A percentile compares a stretch with the other conserved stretches of the same genome.
Evolutionary conservation across 2,797 vertebrate species (phyloP).

Genomic region (Siniperca undulata): DNA sequence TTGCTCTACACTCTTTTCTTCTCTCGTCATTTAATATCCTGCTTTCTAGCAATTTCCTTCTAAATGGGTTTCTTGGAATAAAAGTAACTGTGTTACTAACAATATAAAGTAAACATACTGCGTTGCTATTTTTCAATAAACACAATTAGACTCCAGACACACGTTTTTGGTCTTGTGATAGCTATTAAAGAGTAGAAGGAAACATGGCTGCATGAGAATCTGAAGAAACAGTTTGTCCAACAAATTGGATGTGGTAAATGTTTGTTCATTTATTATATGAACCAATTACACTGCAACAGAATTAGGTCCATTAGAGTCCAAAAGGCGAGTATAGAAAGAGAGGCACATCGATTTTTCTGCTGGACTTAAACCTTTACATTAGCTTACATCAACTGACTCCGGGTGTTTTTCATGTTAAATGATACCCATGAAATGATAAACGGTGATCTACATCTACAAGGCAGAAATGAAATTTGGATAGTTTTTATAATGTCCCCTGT

Average conservation of each 20-base stretch:
- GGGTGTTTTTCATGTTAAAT: constrained; percentile 67
- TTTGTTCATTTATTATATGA: constrained; percentile 78
- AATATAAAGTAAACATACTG: constrained; percentile 26
- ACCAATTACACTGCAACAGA: constrained; percentile 78
- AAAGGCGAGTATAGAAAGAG: constrained; percentile 61
- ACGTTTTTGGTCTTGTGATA: constrained; percentile 46
- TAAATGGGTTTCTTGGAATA: background rate
- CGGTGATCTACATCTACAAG: constrained; percentile 48
- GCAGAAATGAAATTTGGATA: constrained; percentile 81
- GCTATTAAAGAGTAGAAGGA: constrained; percentile 63
- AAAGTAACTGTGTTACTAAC: constrained; percentile 12
- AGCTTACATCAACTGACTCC: constrained; percentile 53
- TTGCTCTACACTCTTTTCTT: constrained; percentile 30
- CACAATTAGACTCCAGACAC: constrained; percentile 43
- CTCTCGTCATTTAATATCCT: constrained; percentile 48
- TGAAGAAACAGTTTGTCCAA: constrained; percentile 82
- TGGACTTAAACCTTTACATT: constrained; percentile 44
- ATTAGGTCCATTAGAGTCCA: constrained; percentile 75
- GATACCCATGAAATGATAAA: constrained; percentile 48
- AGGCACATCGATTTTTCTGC: constrained; percentile 61
- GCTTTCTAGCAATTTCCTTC: constrained; percentile 30
- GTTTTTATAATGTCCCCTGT: constrained; percentile 80
- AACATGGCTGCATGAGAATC: constrained; percentile 72
- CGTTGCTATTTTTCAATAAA: constrained; percentile 27
- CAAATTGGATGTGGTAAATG: constrained; percentile 80